These are phyloP conservation scores for Drosophila teissieri DNA, from an alignment of 1,140 invertebrate genomes.

Conservation along the genomic window DNA sequence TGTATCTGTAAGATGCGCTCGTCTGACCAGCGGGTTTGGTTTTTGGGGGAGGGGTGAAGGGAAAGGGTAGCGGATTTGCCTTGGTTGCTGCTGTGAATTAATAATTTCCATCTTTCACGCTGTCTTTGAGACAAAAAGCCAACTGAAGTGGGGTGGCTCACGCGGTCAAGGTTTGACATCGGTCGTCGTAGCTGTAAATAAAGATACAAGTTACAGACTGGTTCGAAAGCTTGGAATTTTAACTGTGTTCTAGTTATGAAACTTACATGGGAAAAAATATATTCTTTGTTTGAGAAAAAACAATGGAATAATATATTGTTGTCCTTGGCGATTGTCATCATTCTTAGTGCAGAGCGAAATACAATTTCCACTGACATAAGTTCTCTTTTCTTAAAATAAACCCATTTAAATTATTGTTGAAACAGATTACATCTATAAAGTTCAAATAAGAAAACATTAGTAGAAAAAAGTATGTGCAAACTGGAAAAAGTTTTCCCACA, in stretches of 20 bases:
- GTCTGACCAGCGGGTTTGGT: not conserved
- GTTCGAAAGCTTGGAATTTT: not conserved
- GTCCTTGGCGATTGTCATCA: not conserved
- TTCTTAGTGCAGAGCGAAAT: too few species aligned
- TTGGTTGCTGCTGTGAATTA: conserved; percentile 50
- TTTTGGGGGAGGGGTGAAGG: not conserved
- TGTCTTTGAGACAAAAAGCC: conserved; percentile 3
- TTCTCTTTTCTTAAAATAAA: too few species aligned
- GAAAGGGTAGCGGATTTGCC: conserved; percentile 10
- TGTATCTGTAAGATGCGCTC: conserved; percentile 70
- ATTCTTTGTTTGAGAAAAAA: not conserved
- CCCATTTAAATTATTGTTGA: too few species aligned
- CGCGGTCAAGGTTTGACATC: conserved; percentile 16
- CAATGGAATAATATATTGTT: not conserved
- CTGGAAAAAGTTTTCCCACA: conserved; percentile 14
- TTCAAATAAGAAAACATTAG: too few species aligned
- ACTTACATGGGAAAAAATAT: not conserved
- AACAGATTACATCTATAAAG: too few species aligned
- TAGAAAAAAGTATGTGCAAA: too few species aligned
- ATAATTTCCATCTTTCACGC: conserved; percentile 38
- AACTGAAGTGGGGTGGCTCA: conserved; percentile 18
- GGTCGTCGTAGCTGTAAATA: conserved; percentile 8
- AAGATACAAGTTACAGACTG: conserved; percentile 8
- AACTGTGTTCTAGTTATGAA: not conserved
- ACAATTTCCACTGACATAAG: too few species aligned